These are phyloP conservation scores for Glareola pratincola DNA, from an alignment of 2,113 vertebrate species.

Conservation along the genomic window DNA sequence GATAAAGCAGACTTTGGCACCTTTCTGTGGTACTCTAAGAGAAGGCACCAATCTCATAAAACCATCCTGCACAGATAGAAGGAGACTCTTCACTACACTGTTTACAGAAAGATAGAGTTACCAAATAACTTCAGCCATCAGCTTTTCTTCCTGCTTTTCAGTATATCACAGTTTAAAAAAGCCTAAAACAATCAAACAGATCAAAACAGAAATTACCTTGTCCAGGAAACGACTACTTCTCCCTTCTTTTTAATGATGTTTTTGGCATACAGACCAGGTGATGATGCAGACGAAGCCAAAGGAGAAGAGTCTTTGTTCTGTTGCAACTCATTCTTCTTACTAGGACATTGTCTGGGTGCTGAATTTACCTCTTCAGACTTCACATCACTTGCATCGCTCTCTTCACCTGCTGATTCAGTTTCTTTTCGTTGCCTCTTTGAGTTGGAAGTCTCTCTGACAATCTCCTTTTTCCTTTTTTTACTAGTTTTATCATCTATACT, in stretches of 20 bases:
- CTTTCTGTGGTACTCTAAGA: neutral
- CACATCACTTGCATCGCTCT: neutral
- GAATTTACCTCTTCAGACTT: slow-evolving; percentile 48
- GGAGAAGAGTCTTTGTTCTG: slow-evolving; percentile 46
- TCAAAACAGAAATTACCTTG: slow-evolving; percentile 78
- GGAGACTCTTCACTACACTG: neutral
- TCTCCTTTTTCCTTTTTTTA: slow-evolving; percentile 71
- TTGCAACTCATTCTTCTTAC: slow-evolving; percentile 31
- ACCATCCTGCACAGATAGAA: neutral
- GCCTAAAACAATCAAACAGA: neutral
- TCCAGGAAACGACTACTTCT: slow-evolving; percentile 91
- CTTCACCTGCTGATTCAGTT: slow-evolving; percentile 29
- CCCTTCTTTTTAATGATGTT: slow-evolving; percentile 94
- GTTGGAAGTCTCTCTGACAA: slow-evolving; percentile 13
- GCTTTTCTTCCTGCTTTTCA: neutral
- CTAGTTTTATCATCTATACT: slow-evolving; percentile 60
- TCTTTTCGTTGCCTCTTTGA: slow-evolving; percentile 69
- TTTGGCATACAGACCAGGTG: slow-evolving; percentile 87
- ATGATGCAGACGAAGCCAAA: slow-evolving; percentile 52
- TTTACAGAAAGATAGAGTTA: neutral
- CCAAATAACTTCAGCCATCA: neutral
- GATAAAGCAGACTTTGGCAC: neutral
- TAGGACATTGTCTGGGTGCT: neutral
- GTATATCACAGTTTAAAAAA: neutral
- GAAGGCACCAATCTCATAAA: neutral